phyloP scores from a whole-genome alignment of 1,140 invertebrate species.

The Drosophila obscura region DNA sequence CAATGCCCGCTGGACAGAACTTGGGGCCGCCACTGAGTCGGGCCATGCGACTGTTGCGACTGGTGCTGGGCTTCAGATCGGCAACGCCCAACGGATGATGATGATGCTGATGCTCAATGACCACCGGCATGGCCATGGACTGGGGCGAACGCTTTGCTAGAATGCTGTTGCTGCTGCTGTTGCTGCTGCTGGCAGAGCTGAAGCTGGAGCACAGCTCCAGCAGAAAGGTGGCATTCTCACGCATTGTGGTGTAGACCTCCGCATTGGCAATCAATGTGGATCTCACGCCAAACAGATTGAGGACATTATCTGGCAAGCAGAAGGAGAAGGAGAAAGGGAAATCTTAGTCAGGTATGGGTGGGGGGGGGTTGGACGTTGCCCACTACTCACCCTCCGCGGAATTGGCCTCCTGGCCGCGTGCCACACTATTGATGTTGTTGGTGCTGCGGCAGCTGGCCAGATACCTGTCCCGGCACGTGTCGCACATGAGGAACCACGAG shows the following conservation, averaged over 20 bases:
- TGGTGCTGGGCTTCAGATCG: slow-evolving; percentile 79
- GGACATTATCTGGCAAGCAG: slow-evolving; percentile 53
- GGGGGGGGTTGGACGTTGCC: neutral
- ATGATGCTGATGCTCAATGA: slow-evolving; percentile 85
- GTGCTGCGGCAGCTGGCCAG: slow-evolving; percentile 86
- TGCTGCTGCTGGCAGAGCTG: slow-evolving; percentile 8
- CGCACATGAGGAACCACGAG: slow-evolving; percentile 96
- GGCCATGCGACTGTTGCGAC: slow-evolving; percentile 76
- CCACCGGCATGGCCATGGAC: slow-evolving; percentile 84
- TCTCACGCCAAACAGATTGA: slow-evolving; percentile 80
- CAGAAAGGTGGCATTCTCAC: slow-evolving; percentile 97
- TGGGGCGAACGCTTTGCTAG: slow-evolving; percentile 84
- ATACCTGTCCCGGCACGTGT: slow-evolving; percentile 93
- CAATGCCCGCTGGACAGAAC: slow-evolving; percentile 35
- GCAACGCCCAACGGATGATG: slow-evolving; percentile 45
- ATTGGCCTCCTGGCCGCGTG: slow-evolving; percentile 36
- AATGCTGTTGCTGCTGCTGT: neutral
- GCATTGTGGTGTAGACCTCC: slow-evolving; percentile 86
- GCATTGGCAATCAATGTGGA: slow-evolving; percentile 79
- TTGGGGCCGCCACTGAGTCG: slow-evolving; percentile 65
- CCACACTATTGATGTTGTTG: slow-evolving; percentile 69
- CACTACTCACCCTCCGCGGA: slow-evolving; percentile 40
- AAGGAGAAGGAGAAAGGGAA: too few relatives aligned
- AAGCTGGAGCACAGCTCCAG: slow-evolving; percentile 88
- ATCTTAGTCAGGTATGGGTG: too few relatives aligned